A percentile compares a stretch with the other conserved stretches of the same genome.
phyloP scores from a whole-genome alignment of 2,797 vertebrate species.

The Xenopus petersii region DNA sequence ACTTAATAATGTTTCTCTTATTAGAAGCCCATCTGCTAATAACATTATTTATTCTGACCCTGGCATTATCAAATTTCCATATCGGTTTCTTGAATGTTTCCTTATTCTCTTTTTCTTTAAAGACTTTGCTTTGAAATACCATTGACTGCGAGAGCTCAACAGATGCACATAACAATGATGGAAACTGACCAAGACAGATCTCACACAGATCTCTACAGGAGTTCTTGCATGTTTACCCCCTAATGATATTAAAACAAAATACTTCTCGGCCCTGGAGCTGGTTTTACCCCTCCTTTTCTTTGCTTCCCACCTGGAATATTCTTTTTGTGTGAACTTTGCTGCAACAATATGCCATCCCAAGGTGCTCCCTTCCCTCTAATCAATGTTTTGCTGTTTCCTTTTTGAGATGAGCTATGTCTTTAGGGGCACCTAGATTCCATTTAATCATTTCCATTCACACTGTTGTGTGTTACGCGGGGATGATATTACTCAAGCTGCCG shows the following conservation, averaged over 20 bases:
- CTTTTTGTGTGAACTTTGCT: neutral
- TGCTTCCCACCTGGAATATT: slow-evolving; percentile 1
- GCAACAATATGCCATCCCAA: slow-evolving; percentile 32
- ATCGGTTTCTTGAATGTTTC: neutral
- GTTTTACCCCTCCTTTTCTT: neutral
- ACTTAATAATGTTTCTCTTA: too few relatives aligned
- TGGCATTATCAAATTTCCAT: neutral
- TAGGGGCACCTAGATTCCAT: slow-evolving; percentile 51
- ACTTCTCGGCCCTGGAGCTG: neutral
- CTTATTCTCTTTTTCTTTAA: neutral
- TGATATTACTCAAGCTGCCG: slow-evolving; percentile 39
- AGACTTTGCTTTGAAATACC: neutral
- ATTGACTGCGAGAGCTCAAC: neutral
- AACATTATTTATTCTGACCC: too few relatives aligned
- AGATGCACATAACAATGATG: slow-evolving; percentile 2
- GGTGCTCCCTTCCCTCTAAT: slow-evolving; percentile 45
- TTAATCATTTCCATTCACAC: slow-evolving; percentile 54
- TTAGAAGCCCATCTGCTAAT: too few relatives aligned
- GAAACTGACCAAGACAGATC: slow-evolving; percentile 11
- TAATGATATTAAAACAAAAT: slow-evolving; percentile 3
- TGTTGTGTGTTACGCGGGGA: slow-evolving; percentile 45
- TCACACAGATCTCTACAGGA: slow-evolving; percentile 5
- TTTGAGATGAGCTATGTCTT: slow-evolving; percentile 49
- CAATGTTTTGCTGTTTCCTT: slow-evolving; percentile 53
- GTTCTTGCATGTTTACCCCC: slow-evolving; percentile 12